These are phyloP conservation scores for Apodemia duryi DNA, from an alignment of 2,888 invertebrate genomes.

Conservation along the genomic window DNA sequence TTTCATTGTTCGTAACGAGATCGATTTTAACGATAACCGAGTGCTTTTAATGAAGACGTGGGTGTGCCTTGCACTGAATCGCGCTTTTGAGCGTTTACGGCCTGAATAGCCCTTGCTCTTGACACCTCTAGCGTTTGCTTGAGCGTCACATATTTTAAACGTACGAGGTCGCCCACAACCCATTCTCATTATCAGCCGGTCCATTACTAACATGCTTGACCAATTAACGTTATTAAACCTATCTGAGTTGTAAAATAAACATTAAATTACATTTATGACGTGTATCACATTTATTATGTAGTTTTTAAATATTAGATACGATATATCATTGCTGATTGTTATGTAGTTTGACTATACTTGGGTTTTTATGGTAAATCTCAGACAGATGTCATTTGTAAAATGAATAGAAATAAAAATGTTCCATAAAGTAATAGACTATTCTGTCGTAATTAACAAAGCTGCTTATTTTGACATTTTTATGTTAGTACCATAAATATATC, in stretches of 20 bases:
- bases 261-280: slow-evolving; percentile 14
- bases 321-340: background rate
- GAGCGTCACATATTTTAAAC: slow-evolving; percentile 19
- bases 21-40: slow-evolving; percentile 69
- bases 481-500: too few relatives aligned
- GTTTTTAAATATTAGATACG: slow-evolving; percentile 5
- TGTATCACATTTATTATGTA: slow-evolving; percentile 11
- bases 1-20: slow-evolving; percentile 76
- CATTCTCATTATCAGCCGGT: slow-evolving; percentile 20
- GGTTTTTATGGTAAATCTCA: background rate
- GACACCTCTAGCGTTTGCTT: slow-evolving; percentile 13
- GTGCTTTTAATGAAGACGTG: slow-evolving; percentile 72
- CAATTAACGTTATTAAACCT: slow-evolving; percentile 27
- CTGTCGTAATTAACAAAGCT: too few relatives aligned
- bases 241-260: slow-evolving; percentile 18
- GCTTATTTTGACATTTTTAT: too few relatives aligned
- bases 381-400: background rate
- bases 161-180: slow-evolving; percentile 21
- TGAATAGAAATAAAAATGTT: background rate
- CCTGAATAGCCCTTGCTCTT: slow-evolving; percentile 22
- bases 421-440: background rate
- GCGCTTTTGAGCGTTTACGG: slow-evolving; percentile 22
- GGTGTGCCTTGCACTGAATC: slow-evolving; percentile 47
- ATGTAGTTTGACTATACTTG: background rate
- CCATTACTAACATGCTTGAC: slow-evolving; percentile 27